Base-by-base conservation (phyloP, 2,797 vertebrate species). In the Gallinago nigripennis region DNA sequence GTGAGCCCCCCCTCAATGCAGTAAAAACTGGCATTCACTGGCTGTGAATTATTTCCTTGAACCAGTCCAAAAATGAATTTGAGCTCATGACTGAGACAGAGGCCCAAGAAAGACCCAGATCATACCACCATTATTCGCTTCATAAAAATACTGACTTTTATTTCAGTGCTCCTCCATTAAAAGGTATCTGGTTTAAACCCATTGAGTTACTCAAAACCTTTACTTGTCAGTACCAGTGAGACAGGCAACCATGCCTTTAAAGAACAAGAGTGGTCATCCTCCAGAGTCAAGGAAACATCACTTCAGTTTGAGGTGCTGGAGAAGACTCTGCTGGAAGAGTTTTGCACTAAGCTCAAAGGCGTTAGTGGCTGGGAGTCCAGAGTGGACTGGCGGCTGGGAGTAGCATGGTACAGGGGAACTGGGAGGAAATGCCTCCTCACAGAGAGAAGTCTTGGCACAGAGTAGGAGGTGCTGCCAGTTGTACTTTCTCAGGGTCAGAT, bases 241-340 rank as follows among this genome's bases (percentile, higher is more conserved):
- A 76, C 4, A 45, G 9, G 37, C 9, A 16, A 21, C 8, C 16
- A 30, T 3, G 4, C 8, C 11, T 66, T 70, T 0, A 0, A 46
- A 41, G n/a, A 73, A 39, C 0, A 1, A 70, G 10, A 70, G 24
- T 5, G 3, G 5, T n/a, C 30, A 60, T 60, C 25, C 17, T 85
- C 16, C 50, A 68, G 15, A 64, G 8, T 65, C 56, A 64, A 43
- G 51, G 54, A 61, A 82, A 79, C 3, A 6, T 45, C 18, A 6
- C 2, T 0, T 56, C 21, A 58, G 6, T 4, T 14, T 56, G 45
- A 43, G 13, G 6, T 31, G 11, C 24, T 65, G n/a, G n/a, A 56
- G 50, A 51, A 80, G 21, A 16, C 10, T 54, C 14, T 23, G 8
- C 10, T 45, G 21, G 17, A n/a, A 33, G n/a, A 60, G 15, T 9